Evolutionary conservation across 2,113 vertebrate species (phyloP), one percentile per base, ranked within the genome.

Genomic region (Cynocephalus volans): DNA sequence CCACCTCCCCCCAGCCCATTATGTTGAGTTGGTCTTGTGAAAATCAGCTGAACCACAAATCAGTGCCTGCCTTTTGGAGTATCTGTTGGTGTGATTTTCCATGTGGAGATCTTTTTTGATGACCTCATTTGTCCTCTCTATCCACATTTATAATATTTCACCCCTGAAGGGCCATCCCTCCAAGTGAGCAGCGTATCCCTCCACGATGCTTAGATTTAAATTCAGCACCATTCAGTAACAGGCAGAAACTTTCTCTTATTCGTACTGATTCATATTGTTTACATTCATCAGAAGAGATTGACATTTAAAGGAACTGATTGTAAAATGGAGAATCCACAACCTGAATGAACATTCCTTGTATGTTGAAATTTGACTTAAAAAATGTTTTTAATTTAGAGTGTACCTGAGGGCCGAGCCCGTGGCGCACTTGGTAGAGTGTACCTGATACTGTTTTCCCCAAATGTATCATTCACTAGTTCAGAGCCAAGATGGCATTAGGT

Each of bases 381-480:
- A n/a, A 84, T 80, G 67, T 56, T 90, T 96, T 96, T n/a, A 76
- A 93, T 94, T 76, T 88, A 76, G 36, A 72, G 14, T 36, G 28
- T 41, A 60, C 19, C 58, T 62, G 79, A n/a, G n/a, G n/a, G n/a
- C n/a, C n/a, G n/a, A n/a, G n/a, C n/a, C n/a, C n/a, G n/a, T n/a
- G n/a, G n/a, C n/a, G n/a, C n/a, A n/a, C n/a, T n/a, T n/a, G n/a
- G n/a, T 88, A 76, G 36, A 72, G 14, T 36, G 28, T 41, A 60
- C 19, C 58, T 62, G 79, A n/a, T 75, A 18, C 48, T 33, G 0
- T 52, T 86, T 19, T 73, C 45, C 41, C 26, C 75, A 50, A 45
- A 33, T 11, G 48, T 45, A 64, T 79, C 52, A 26, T 79, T 77
- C 41, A 17, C 69, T 86, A 28, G 36, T 65, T 92, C 64, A 91